These are phyloP conservation scores for Notodonta ziczac DNA, from an alignment of 2,888 invertebrate species.

Conservation along the genomic window DNA sequence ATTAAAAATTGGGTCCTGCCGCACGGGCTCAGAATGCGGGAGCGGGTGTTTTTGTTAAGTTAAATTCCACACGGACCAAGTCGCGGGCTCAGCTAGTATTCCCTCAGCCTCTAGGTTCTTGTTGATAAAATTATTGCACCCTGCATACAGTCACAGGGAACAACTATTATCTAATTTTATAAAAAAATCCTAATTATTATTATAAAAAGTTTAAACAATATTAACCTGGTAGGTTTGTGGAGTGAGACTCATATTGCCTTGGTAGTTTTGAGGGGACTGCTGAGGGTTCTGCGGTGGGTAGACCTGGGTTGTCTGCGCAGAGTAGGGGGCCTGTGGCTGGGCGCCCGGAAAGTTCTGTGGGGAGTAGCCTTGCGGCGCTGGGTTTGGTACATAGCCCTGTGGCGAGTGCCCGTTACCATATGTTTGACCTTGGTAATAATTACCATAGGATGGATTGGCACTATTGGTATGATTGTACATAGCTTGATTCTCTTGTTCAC, in stretches of 20 bases:
- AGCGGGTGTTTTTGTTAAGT: too few relatives aligned
- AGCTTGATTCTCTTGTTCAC: conserved; percentile 74
- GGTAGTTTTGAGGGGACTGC: conserved; percentile 73
- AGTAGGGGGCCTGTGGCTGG: conserved; percentile 63
- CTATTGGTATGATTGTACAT: conserved; percentile 77
- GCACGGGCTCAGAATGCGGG: too few relatives aligned
- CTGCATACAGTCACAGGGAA: too few relatives aligned
- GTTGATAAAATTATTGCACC: too few relatives aligned
- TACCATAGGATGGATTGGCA: conserved; percentile 72
- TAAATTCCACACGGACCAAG: too few relatives aligned
- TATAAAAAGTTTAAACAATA: neutral
- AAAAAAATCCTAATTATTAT: too few relatives aligned
- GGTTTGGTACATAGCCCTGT: conserved; percentile 70
- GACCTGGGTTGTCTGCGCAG: conserved; percentile 66
- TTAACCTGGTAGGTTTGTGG: conserved; percentile 83
- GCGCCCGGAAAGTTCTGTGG: conserved; percentile 70
- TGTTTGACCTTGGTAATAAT: conserved; percentile 77
- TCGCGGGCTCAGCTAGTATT: too few relatives aligned
- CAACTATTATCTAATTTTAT: too few relatives aligned
- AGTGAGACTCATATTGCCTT: conserved; percentile 74
- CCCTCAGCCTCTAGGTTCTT: too few relatives aligned
- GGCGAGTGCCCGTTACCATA: conserved; percentile 80
- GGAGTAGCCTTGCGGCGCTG: conserved; percentile 72
- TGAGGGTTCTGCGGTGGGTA: conserved; percentile 71
- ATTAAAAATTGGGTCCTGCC: too few relatives aligned